A percentile compares a stretch with the other conserved stretches of the same genome.
These are phyloP conservation scores for Gymnocypris eckloni DNA, from an alignment of 2,797 vertebrate genomes.

Conservation along the genomic window DNA sequence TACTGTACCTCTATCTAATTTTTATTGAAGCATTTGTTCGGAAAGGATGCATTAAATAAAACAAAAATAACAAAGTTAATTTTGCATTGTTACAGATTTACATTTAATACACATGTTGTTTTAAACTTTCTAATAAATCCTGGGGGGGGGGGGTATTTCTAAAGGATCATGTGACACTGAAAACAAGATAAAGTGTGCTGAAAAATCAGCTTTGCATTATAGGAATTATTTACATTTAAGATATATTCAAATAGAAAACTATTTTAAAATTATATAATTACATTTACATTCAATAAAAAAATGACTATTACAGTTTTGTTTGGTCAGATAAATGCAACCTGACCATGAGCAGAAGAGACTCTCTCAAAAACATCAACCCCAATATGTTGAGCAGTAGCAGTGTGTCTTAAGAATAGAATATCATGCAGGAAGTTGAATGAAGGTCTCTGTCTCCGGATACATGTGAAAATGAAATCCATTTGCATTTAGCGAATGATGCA, in stretches of 20 bases:
- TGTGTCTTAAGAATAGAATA: not conserved
- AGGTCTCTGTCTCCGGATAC: not conserved
- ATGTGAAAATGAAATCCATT: not conserved
- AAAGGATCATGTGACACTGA: too few relatives aligned
- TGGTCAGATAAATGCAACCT: not conserved
- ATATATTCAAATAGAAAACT: too few relatives aligned
- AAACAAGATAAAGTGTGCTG: not conserved
- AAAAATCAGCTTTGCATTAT: too few relatives aligned
- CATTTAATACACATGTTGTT: not conserved
- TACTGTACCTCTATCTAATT: not conserved
- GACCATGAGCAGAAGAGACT: not conserved
- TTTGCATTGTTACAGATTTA: not conserved
- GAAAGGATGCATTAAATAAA: not conserved
- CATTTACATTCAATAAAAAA: not conserved
- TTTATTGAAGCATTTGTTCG: not conserved
- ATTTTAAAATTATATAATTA: too few relatives aligned
- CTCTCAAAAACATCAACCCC: not conserved
- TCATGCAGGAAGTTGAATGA: not conserved
- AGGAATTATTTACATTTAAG: too few relatives aligned
- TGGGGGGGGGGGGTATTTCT: too few relatives aligned
- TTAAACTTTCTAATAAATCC: not conserved
- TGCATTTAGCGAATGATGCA: not conserved
- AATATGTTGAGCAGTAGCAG: not conserved
- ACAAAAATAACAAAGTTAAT: not conserved
- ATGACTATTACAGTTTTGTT: not conserved